Conservation (phyloP, 2,888 invertebrate genomes). For the Branchinecta sandiegonensis region DNA sequence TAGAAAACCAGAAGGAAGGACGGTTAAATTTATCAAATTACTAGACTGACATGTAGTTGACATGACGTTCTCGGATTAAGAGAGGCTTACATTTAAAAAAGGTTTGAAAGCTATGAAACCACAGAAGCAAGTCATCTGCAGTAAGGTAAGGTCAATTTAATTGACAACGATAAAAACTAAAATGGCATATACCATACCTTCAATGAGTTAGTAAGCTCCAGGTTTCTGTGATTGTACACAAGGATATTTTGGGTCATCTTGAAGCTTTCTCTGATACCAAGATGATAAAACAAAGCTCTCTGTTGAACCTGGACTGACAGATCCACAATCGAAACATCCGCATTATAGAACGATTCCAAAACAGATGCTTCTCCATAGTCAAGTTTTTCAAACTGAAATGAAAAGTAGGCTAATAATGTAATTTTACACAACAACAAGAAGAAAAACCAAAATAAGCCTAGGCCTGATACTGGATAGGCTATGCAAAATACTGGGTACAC, state of each 20-base stretch:
- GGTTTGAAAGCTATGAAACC: no score
- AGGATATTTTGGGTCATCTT: slow-evolving; percentile 90
- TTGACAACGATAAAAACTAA: not conserved
- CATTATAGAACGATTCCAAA: slow-evolving; percentile 91
- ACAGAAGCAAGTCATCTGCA: no score
- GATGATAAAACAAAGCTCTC: slow-evolving; percentile 83
- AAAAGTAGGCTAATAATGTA: slow-evolving; percentile 21
- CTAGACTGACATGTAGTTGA: no score
- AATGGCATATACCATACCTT: slow-evolving; percentile 46
- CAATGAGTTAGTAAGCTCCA: slow-evolving; percentile 68
- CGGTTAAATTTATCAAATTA: no score
- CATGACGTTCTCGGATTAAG: no score
- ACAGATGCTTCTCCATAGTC: slow-evolving; percentile 95
- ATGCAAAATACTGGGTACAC: not conserved
- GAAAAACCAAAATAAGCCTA: slow-evolving; percentile 3
- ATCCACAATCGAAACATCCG: slow-evolving; percentile 92
- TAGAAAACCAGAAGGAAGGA: no score
- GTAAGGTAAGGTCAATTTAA: not conserved
- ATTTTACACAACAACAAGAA: slow-evolving; percentile 18
- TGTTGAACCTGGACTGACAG: slow-evolving; percentile 80
- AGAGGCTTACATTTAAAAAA: no score
- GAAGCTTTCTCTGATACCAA: slow-evolving; percentile 93
- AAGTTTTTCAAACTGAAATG: slow-evolving; percentile 75
- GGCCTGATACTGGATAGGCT: not conserved
- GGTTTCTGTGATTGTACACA: slow-evolving; percentile 72